phyloP scores from a whole-genome alignment of 2,888 invertebrate species.

The Nephrotoma appendiculata region DNA sequence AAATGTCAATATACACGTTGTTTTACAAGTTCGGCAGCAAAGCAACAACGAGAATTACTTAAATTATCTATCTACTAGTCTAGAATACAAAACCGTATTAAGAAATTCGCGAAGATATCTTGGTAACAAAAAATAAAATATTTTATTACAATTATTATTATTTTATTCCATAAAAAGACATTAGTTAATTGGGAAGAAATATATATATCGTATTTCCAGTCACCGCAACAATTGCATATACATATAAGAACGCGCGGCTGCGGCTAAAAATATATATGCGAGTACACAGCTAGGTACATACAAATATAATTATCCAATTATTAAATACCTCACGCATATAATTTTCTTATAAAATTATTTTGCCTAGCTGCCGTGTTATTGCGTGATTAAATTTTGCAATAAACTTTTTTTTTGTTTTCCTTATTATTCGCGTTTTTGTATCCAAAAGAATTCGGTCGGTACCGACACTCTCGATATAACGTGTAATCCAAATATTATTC shows the following conservation, averaged over 20 bases:
- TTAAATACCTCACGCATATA: background rate
- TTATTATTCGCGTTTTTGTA: background rate
- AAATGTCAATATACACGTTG: background rate
- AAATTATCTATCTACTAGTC: background rate
- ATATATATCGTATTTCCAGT: background rate
- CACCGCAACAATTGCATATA: background rate
- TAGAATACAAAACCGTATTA: background rate
- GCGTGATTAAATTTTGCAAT: background rate
- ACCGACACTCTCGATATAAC: background rate
- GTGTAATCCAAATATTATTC: background rate
- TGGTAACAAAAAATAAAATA: background rate
- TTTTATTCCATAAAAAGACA: background rate
- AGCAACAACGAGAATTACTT: background rate
- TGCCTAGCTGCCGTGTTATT: background rate
- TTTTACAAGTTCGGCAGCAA: background rate
- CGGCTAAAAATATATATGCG: background rate
- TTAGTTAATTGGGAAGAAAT: background rate
- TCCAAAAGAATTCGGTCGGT: background rate
- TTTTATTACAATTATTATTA: background rate
- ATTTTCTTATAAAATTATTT: background rate
- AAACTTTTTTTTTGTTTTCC: background rate
- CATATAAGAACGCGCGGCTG: background rate
- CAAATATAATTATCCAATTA: background rate
- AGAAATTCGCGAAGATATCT: background rate
- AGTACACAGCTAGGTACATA: background rate